Conservation (phyloP, 2,888 invertebrate species). For the Invenusta paracnida region DNA sequence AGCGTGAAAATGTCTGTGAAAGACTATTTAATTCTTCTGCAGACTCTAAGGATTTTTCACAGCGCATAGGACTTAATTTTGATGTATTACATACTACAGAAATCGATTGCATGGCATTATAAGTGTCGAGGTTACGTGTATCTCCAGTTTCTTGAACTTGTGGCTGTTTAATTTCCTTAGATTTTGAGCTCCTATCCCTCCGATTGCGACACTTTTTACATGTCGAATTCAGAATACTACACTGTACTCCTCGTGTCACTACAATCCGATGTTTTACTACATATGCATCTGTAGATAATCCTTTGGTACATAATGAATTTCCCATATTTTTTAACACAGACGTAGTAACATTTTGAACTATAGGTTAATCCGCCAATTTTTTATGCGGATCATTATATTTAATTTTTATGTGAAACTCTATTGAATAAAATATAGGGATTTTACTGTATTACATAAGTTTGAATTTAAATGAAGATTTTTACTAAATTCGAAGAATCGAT, state of each 20-base stretch:
- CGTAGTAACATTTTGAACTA: neutral
- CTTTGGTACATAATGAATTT: neutral
- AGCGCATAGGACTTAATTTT: neutral
- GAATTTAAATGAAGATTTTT: no score
- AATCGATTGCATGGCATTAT: neutral
- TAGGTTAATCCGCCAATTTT: neutral
- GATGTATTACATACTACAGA: neutral
- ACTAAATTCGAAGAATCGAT: no score
- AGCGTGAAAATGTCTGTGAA: neutral
- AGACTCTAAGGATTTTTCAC: neutral
- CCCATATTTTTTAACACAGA: neutral
- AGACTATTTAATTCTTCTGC: neutral
- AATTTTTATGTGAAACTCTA: neutral
- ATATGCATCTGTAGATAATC: neutral
- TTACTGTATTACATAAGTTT: no score
- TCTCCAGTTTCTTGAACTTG: neutral
- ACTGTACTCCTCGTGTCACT: neutral
- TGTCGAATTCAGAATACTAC: neutral
- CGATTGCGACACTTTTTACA: neutral
- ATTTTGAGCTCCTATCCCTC: neutral
- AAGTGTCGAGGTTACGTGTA: neutral
- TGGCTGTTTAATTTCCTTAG: neutral
- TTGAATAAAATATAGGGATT: neutral
- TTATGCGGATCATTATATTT: neutral
- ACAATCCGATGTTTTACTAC: neutral